Evolutionary conservation across 2,888 invertebrate species (phyloP).

Genomic region (Euzophera pinguis): DNA sequence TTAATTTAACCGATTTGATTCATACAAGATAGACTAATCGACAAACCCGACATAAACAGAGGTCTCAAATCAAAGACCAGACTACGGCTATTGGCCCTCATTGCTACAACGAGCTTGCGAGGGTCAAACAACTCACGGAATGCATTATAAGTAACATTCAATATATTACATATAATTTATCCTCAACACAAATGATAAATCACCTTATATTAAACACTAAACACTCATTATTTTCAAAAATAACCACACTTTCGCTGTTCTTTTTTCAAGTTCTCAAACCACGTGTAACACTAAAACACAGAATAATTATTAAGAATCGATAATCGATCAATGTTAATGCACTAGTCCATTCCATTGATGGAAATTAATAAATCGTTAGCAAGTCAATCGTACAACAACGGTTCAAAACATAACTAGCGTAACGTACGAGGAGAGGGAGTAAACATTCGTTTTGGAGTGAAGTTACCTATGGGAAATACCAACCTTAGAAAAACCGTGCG

Average conservation of each 20-base stretch:
- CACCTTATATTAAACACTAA: constrained; percentile 23
- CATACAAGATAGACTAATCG: neutral
- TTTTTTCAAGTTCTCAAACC: constrained; percentile 19
- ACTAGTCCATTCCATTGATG: constrained; percentile 48
- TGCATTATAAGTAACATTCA: constrained; percentile 11
- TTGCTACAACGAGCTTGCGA: constrained; percentile 17
- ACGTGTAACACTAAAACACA: constrained; percentile 20
- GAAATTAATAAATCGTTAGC: constrained; percentile 32
- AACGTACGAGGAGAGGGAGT: constrained; percentile 46
- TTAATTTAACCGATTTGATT: neutral
- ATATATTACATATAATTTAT: constrained; percentile 10
- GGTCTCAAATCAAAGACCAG: constrained; percentile 34
- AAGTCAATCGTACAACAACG: constrained; percentile 32
- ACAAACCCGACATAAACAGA: constrained; percentile 24
- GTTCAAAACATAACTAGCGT: constrained; percentile 66
- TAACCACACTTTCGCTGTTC: constrained; percentile 13
- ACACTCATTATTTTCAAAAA: constrained; percentile 15
- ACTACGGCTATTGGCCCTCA: constrained; percentile 31
- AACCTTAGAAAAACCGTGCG: constrained; percentile 30
- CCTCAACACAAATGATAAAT: neutral
- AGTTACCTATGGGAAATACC: constrained; percentile 47
- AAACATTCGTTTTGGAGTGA: constrained; percentile 51
- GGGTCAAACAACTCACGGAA: constrained; percentile 32
- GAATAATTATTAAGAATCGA: neutral
- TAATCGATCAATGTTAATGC: constrained; percentile 20